These are phyloP conservation scores for Lichenostomus cassidix DNA, from an alignment of 2,113 vertebrate genomes.

Conservation along the genomic window DNA sequence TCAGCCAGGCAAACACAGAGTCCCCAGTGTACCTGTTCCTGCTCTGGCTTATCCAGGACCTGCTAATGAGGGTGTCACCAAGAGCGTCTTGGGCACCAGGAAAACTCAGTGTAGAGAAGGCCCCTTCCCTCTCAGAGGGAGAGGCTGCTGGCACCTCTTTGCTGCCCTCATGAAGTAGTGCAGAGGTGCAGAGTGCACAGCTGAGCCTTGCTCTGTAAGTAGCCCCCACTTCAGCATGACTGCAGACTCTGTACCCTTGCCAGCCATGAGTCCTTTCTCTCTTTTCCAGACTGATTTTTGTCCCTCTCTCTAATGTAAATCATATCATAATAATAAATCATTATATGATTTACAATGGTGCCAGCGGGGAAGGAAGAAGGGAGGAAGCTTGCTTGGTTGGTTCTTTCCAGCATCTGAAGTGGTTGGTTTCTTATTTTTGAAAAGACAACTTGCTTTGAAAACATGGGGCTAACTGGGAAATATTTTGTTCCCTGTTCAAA, in stretches of 20 bases:
- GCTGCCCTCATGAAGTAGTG: neutral
- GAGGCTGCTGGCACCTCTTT: neutral
- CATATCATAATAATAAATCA: too few relatives aligned
- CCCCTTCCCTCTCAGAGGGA: neutral
- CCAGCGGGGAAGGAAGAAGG: neutral
- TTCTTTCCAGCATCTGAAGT: neutral
- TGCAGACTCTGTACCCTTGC: neutral
- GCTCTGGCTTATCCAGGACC: neutral
- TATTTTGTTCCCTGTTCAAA: neutral
- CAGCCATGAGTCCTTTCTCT: neutral
- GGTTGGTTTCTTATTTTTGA: neutral
- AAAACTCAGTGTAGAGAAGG: neutral
- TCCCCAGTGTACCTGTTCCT: fast-evolving
- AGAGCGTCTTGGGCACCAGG: neutral
- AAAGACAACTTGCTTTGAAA: neutral
- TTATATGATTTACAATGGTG: neutral
- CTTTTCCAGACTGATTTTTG: neutral
- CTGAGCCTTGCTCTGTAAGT: neutral
- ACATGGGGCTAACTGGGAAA: neutral
- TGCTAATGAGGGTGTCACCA: neutral
- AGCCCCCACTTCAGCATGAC: neutral
- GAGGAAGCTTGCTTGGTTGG: neutral
- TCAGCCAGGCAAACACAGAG: neutral
- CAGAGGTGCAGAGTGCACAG: neutral
- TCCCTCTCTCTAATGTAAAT: neutral